Base-by-base conservation (phyloP, 2,888 invertebrate species). In the Phortica okadai region DNA sequence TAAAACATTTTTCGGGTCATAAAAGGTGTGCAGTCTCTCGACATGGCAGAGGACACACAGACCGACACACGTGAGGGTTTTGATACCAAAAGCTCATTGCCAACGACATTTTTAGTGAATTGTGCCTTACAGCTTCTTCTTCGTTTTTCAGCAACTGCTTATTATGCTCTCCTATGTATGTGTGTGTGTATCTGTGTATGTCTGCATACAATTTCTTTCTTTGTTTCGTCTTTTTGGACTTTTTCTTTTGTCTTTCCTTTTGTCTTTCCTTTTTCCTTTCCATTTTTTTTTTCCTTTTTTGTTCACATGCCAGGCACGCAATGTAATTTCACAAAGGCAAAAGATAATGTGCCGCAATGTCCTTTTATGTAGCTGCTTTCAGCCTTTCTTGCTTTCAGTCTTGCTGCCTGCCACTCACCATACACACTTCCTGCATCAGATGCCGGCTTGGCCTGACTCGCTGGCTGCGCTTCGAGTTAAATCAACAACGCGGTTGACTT, bases 1-100 rank as follows among this genome's bases (percentile, higher is more conserved):
- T 86, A 86, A 86, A 86, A 84, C 84, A 86, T 86, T 86, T 72
- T 72, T 50, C 82, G 82, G 83, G 80, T 83, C 80, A 6, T 25
- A 21, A 62, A 62, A 25, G 25, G 62, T 25, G 16, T 21, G 8
- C 50, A 2, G 50, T 6, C 14, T 2, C 50, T 11, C 50, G 5
- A 50, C 50, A 11, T 3, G 2, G 50, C 50, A 8, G 10, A 8
- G 8, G 50, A 50, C 45, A 45, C 10, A 10, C 45, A 45, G 7
- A 45, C 50, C 2, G 50, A 50, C 3, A 50, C 50, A 50, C 14
- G 50, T 2, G 50, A 50, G 50, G 50, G 8, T 3, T 14, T 2
- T 50, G 14, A 3, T 0, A 14, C 14, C 8, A 50, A 14, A 6
- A 14, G 10, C 50, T 11, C 50, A 50, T 8, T 14, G 2, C 50